phyloP scores from a whole-genome alignment of 1,140 invertebrate genomes.

The Macrotrachela quadricornifera region DNA sequence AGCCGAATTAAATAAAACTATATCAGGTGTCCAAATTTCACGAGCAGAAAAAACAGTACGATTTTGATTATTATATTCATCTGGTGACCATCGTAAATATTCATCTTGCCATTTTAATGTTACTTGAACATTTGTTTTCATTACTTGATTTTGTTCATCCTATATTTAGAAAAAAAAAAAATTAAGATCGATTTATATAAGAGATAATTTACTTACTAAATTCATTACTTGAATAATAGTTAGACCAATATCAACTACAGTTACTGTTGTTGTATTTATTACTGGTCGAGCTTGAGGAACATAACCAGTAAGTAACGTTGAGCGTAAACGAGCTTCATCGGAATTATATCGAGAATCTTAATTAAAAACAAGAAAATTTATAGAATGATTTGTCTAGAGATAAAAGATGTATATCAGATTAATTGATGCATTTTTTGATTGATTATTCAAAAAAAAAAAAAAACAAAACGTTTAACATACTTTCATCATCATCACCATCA shows the following conservation, averaged over 20 bases:
- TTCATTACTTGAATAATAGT: conserved; percentile 9
- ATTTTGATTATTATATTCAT: conserved; percentile 6
- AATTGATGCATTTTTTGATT: too few relatives aligned
- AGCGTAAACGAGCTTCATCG: neutral
- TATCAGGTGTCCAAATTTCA: conserved; percentile 9
- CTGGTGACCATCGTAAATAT: neutral
- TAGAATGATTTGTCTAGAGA: too few relatives aligned
- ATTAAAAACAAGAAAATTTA: too few relatives aligned
- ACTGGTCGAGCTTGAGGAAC: conserved; percentile 2
- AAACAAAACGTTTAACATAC: too few relatives aligned
- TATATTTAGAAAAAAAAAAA: neutral
- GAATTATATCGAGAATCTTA: neutral
- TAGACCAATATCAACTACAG: neutral
- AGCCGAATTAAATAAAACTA: conserved; percentile 8
- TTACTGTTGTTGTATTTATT: neutral
- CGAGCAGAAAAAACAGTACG: conserved; percentile 3
- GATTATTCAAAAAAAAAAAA: too few relatives aligned
- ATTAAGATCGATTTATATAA: neutral
- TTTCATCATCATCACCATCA: too few relatives aligned
- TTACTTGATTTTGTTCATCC: conserved; percentile 9
- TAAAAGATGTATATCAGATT: too few relatives aligned
- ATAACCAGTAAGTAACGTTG: neutral
- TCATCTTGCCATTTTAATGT: conserved; percentile 7
- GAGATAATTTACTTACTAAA: neutral
- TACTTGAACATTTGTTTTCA: conserved; percentile 7